phyloP scores from a whole-genome alignment of 2,113 vertebrate species.

The Oncorhynchus tshawytscha region DNA sequence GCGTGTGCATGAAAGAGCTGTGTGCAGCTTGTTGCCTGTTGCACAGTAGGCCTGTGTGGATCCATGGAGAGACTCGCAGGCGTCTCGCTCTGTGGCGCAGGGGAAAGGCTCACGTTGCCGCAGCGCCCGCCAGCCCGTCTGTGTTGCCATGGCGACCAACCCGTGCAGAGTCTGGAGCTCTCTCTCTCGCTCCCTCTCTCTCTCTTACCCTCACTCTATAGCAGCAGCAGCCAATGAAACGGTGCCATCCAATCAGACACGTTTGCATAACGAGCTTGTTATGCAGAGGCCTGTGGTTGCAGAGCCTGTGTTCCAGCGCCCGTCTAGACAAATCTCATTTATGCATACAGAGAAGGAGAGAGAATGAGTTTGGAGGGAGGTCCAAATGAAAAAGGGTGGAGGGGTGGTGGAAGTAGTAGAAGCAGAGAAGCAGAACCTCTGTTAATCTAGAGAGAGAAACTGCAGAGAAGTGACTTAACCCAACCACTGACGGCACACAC shows the following conservation, averaged over 20 bases:
- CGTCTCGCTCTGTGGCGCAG: constrained; percentile 67
- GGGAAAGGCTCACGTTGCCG: constrained; percentile 72
- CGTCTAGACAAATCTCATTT: constrained; percentile 82
- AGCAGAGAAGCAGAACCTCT: constrained; percentile 52
- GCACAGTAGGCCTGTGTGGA: not conserved
- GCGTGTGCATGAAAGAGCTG: too few species aligned
- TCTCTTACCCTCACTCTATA: constrained; percentile 13
- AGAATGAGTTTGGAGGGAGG: constrained; percentile 7
- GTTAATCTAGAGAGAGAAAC: constrained; percentile 13
- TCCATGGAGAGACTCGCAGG: constrained; percentile 51
- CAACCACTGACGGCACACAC: not conserved
- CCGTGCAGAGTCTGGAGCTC: constrained; percentile 71
- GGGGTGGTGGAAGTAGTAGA: constrained; percentile 29
- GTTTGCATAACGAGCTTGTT: constrained; percentile 82
- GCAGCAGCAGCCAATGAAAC: constrained; percentile 74
- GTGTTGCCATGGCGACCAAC: constrained; percentile 80
- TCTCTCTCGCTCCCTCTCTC: constrained; percentile 41
- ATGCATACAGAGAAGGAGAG: constrained; percentile 60
- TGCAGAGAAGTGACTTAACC: not conserved
- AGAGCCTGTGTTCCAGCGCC: constrained; percentile 64
- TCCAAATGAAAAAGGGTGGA: constrained; percentile 14
- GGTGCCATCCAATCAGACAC: constrained; percentile 76
- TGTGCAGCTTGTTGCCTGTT: not conserved
- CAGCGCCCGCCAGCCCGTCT: constrained; percentile 73
- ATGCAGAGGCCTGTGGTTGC: constrained; percentile 75